These are phyloP conservation scores for Struthidea cinerea DNA, from an alignment of 2,113 vertebrate species.

Conservation along the genomic window DNA sequence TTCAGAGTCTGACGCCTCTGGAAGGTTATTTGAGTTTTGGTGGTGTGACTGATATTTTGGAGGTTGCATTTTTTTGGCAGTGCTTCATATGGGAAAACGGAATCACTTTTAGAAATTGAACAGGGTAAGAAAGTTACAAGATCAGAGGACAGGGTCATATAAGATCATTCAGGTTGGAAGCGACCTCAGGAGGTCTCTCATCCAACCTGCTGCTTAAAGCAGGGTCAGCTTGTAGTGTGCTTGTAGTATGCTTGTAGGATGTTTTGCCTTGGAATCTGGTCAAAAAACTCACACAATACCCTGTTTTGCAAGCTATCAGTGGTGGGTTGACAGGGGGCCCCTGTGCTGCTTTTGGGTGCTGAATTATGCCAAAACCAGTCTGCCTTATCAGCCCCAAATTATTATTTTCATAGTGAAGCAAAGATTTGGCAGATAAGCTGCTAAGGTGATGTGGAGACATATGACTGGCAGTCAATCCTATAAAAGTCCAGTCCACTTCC, in stretches of 20 bases:
- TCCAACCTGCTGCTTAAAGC: background rate
- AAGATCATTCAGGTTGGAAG: background rate
- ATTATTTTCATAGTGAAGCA: background rate
- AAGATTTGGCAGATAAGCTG: background rate
- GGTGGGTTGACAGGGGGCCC: too few species aligned
- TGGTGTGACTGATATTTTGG: background rate
- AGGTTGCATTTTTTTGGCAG: background rate
- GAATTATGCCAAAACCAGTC: background rate
- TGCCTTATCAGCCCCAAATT: background rate
- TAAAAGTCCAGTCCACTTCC: background rate
- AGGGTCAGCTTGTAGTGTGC: background rate
- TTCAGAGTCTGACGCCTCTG: background rate
- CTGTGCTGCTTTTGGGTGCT: background rate
- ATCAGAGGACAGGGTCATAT: background rate
- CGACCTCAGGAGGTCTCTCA: background rate
- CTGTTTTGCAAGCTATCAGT: background rate
- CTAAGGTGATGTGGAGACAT: background rate
- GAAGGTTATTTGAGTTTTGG: background rate
- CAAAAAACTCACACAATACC: background rate
- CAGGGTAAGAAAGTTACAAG: background rate
- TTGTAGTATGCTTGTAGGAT: background rate
- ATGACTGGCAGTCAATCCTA: too few species aligned
- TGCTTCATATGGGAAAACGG: background rate
- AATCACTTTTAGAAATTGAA: background rate
- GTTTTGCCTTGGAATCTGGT: background rate